Evolutionary conservation across 2,113 vertebrate species (phyloP).

Genomic region (Arizona elegans): DNA sequence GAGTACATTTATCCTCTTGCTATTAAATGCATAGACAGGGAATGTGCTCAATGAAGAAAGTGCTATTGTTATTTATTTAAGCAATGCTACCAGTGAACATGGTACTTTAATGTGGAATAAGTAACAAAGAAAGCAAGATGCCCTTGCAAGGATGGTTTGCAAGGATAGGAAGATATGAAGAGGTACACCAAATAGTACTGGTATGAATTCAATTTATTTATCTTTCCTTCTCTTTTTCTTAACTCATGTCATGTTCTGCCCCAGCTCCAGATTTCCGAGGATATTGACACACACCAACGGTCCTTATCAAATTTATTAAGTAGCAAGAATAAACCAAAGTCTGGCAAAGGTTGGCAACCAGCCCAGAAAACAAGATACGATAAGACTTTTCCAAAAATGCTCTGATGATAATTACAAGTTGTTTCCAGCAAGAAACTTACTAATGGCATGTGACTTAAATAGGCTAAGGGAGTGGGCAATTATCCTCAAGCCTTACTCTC

Average conservation of each 20-base stretch:
- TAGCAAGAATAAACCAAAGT: too few relatives aligned
- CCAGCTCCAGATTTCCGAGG: too few relatives aligned
- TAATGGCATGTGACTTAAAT: too few relatives aligned
- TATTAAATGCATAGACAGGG: not conserved
- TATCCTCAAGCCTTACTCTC: too few relatives aligned
- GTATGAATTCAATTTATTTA: not conserved
- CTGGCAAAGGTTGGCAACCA: too few relatives aligned
- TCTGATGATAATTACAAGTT: too few relatives aligned
- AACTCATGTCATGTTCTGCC: not conserved
- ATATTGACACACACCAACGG: too few relatives aligned
- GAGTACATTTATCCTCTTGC: not conserved
- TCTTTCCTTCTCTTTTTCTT: not conserved
- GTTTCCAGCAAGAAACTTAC: too few relatives aligned
- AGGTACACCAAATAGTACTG: not conserved
- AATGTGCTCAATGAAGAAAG: not conserved
- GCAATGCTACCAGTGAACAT: not conserved
- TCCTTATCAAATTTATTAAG: too few relatives aligned
- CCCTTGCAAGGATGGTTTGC: not conserved
- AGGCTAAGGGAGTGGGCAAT: too few relatives aligned
- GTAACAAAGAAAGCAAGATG: not conserved
- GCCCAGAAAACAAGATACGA: too few relatives aligned
- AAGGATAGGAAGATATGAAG: not conserved
- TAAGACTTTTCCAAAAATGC: too few relatives aligned
- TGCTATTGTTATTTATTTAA: not conserved
- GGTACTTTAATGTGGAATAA: not conserved